Evolutionary conservation across 2,113 vertebrate genomes (phyloP), one percentile per base, ranked within the genome.

Genomic region (Gnathonemus longibarbis): DNA sequence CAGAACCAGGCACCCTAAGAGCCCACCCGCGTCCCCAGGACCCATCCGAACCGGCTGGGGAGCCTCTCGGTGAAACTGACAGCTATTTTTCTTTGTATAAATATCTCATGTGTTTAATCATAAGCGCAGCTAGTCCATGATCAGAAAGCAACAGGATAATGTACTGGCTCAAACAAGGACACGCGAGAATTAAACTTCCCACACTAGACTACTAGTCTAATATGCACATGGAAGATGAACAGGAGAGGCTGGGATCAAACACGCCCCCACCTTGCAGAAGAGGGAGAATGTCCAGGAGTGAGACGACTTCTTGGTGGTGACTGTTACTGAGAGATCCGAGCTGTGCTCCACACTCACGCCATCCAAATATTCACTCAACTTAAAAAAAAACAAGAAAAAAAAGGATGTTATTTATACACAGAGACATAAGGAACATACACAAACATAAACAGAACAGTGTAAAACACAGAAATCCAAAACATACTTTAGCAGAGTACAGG

Each of bases 221-320:
- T 42, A 93, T 1, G 80, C 90, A 92, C 93, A 93, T 50, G 91
- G 90, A 89, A 90, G 50, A 42, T 42, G 50, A 39, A 10, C 10
- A 90, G 91, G 93, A 19, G 19, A 66, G 35, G 3, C 31, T 0
- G 15, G 39, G 31, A 88, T n/a, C 45, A 27, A 53, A 66, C n/a
- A 49, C 17, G 93, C 27, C 89, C 45, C 97, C 17, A 99, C 98
- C 98, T 99, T 98, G 96, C 98, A 99, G 88, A 97, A 97, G 93
- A 99, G 96, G 91, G 97, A 97, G 94, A 99, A 99, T 21, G 97
- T 98, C 98, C 98, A 99, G 0, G 96, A 97, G 94, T 99, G 98
- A 90, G 97, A 96, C 49, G 98, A 99, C 86, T 97, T 99, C 96
- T 99, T 99, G 96, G 97, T 96, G 95, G 95, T 97, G 94, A 99